Evolutionary conservation across 2,797 vertebrate species (phyloP), one percentile per base, ranked within the genome.

Genomic region (Melanotaenia pygmaea): DNA sequence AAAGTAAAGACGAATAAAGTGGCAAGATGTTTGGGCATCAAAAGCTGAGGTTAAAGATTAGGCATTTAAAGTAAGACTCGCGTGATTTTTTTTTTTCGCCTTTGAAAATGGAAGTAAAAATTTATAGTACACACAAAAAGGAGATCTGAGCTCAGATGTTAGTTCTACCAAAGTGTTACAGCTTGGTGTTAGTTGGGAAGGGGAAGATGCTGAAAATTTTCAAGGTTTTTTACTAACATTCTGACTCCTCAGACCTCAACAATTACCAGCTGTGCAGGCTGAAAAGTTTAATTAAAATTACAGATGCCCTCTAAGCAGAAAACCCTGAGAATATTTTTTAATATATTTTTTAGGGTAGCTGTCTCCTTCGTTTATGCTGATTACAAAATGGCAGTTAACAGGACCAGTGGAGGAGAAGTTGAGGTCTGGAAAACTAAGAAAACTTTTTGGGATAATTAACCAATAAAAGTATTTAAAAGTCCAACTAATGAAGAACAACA

Each of bases 381-480:
- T 72, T 64, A 72, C 35, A 53, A 64, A 28, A 45, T 53, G 24
- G 38, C 40, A 64, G n/a, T 57, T 64, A 64, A 57, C 53, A 63
- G 30, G 20, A 58, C 38, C 38, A 47, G 30, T 32, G 37, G 59
- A 70, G 22, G 32, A 20, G 34, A 63, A 35, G 51, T 22, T 45
- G 20, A 67, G 12, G 40, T 50, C 47, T 67, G n/a, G 28, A 61
- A 61, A 26, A 37, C 57, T 34, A 22, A 40, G 28, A 35, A 47
- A 62, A 65, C 24, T 11, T 24, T 30, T 14, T 32, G 30, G 22
- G 7, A 61, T 18, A 61, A 61, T 2, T 24, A 20, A 51, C 28
- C 37, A 26, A 24, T 38, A 47, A 30, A 38, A 56, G 50, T 45
- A 34, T 57, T 57, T 56, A 43, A 71, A 63, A 54, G 11, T 28